Evolutionary conservation across 1,140 invertebrate species (phyloP), one percentile per base, ranked within the genome.

Genomic region (Drosophila pseudoananassae): DNA sequence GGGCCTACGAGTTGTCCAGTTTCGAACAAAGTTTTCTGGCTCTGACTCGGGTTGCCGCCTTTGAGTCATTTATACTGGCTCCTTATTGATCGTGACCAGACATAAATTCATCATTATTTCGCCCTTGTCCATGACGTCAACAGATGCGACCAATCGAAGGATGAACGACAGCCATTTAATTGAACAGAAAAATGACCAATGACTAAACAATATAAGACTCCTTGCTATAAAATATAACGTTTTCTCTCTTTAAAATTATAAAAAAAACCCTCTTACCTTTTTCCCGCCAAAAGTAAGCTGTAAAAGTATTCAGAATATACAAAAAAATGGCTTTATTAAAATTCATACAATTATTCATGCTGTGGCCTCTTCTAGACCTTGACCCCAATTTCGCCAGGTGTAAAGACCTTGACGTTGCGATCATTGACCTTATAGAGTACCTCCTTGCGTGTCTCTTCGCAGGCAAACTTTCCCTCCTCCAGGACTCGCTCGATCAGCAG

Each of bases 381-480:
- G 12, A 92, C 72, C 27, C 91, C 91, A 55, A 91, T 71, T 65
- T 92, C 93, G 33, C 95, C 95, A 25, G 95, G 95, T 56, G 94
- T 93, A 88, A 95, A 94, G 45, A 96, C 92, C 85, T 95, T 95
- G 7, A 96, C 93, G 82, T 95, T 94, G 84, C 94, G 93, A 92
- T 96, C 95, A 78, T 94, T 94, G 54, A 96, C 92, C 92, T 95
- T 96, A 72, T 94, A 96, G 15, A 96, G 92, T 85, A 95, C 61
- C 91, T 92, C 90, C 69, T 92, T 89, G 73, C 84, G 69, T 31
- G 71, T 61, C 70, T 91, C 53, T 68, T 91, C 90, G 47, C 72
- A 85, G 49, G 76, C 90, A 63, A 69, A 92, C 76, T 53, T 92
- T 72, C 76, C 77, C 74, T 91, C 93, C 6, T 83, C 74, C 9